A percentile compares a stretch with the other conserved stretches of the same genome.
Conservation (phyloP, 2,113 vertebrate genomes). For the Daubentonia madagascariensis region DNA sequence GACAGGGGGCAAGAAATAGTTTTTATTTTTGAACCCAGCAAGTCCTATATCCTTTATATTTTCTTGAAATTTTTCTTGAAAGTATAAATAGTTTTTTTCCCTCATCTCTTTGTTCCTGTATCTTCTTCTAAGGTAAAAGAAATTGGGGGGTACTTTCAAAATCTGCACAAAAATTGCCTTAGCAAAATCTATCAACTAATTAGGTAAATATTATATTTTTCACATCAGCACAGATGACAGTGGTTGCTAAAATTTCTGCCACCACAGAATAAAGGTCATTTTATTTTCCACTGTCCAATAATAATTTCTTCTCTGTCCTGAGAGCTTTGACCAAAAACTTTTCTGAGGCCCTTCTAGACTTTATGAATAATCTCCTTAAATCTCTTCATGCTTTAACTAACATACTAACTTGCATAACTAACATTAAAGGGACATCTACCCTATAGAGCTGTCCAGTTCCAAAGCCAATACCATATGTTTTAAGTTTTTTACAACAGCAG, state of each 20-base stretch:
- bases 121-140: not conserved
- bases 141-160: not conserved
- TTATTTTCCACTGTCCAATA: not conserved
- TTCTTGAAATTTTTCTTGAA: not conserved
- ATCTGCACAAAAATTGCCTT: not conserved
- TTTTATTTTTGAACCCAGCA: not conserved
- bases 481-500: not conserved
- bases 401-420: not conserved
- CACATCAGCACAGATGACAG: not conserved
- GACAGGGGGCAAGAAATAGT: not conserved
- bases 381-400: not conserved
- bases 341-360: not conserved
- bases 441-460: not conserved
- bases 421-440: not conserved
- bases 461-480: not conserved
- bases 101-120: not conserved
- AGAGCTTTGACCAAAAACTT: not conserved
- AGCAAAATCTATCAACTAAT: not conserved
- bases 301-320: not conserved
- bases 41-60: not conserved
- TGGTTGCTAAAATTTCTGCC: not conserved
- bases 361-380: not conserved
- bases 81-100: not conserved
- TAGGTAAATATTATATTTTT: constrained; percentile 28
- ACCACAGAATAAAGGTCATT: not conserved